phyloP scores from a whole-genome alignment of 2,797 vertebrate genomes.

The Danio jaintianensis region DNA sequence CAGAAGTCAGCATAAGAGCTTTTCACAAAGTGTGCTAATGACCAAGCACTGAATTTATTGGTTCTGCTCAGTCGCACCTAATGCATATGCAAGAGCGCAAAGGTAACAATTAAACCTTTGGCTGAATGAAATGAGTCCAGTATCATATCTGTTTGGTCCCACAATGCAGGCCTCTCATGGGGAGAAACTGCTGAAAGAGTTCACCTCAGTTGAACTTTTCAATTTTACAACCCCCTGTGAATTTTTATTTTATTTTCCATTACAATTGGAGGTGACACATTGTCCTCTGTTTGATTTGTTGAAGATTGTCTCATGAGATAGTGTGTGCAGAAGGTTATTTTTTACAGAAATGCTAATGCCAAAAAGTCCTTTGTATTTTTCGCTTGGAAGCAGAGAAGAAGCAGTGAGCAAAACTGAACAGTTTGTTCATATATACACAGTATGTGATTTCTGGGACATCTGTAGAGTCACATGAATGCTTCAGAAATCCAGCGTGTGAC shows the following conservation, averaged over 20 bases:
- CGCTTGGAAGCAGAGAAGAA: slow-evolving; percentile 43
- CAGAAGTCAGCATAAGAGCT: slow-evolving; percentile 75
- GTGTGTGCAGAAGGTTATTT: slow-evolving; percentile 24
- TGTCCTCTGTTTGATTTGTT: slow-evolving; percentile 43
- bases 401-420: slow-evolving; percentile 50
- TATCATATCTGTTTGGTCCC: slow-evolving; percentile 51
- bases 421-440: slow-evolving; percentile 41
- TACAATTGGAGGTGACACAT: slow-evolving; percentile 38
- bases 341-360: slow-evolving; percentile 45
- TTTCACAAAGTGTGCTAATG: slow-evolving; percentile 62
- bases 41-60: slow-evolving; percentile 65
- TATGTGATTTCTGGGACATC: slow-evolving; percentile 54
- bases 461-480: slow-evolving; percentile 38
- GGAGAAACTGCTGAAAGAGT: background rate
- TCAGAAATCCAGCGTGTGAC: slow-evolving; percentile 43
- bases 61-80: slow-evolving; percentile 50
- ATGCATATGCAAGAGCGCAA: slow-evolving; percentile 57
- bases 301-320: slow-evolving; percentile 44
- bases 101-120: slow-evolving; percentile 57
- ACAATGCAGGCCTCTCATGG: slow-evolving; percentile 3
- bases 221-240: slow-evolving; percentile 15
- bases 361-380: slow-evolving; percentile 35
- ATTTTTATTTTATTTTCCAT: slow-evolving; percentile 29
- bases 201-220: background rate
- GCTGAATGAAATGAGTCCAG: slow-evolving; percentile 39